phyloP scores from a whole-genome alignment of 1,140 invertebrate species.

The Aphelenchoides avenae region DNA sequence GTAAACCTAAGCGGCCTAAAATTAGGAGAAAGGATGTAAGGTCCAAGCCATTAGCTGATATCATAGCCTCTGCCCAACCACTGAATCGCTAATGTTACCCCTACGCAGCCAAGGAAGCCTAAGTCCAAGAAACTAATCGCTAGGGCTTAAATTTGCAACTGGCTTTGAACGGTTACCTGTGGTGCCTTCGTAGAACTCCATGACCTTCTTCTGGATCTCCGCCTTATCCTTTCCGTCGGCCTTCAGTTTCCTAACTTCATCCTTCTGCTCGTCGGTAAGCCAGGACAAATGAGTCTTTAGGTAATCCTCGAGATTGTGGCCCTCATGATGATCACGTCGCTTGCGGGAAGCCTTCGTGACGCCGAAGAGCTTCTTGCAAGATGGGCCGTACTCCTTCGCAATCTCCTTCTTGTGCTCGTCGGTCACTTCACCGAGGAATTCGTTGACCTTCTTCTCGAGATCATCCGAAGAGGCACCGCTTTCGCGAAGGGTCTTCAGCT shows the following conservation, averaged over 20 bases:
- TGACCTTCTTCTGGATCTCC: constrained; percentile 36
- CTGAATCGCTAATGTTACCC: too few species aligned
- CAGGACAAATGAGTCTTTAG: constrained; percentile 25
- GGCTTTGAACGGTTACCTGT: too few species aligned
- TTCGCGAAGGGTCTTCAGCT: constrained; percentile 34
- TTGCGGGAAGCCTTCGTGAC: constrained; percentile 7
- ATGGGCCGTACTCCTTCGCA: constrained; percentile 19
- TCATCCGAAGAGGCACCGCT: constrained; percentile 15
- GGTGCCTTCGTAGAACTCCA: constrained; percentile 30
- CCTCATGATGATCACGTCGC: constrained; percentile 20
- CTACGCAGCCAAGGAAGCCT: too few species aligned
- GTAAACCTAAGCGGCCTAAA: too few species aligned
- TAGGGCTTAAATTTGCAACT: too few species aligned
- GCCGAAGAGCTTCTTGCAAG: constrained; percentile 33
- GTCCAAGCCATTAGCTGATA: too few species aligned
- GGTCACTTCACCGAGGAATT: constrained; percentile 14
- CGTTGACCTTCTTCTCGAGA: constrained; percentile 24
- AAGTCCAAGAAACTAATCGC: too few species aligned
- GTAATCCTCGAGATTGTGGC: constrained; percentile 27
- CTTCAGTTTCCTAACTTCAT: constrained; percentile 25
- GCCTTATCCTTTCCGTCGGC: constrained; percentile 30
- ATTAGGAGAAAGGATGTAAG: too few species aligned
- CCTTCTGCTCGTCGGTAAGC: constrained; percentile 25
- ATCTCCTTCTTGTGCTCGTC: constrained; percentile 33
- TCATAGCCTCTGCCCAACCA: too few species aligned